Percentiles rank a stretch among this genome's conserved stretches.
Evolutionary conservation across 2,113 vertebrate species (phyloP).

Genomic region (Nesospiza acunhae): DNA sequence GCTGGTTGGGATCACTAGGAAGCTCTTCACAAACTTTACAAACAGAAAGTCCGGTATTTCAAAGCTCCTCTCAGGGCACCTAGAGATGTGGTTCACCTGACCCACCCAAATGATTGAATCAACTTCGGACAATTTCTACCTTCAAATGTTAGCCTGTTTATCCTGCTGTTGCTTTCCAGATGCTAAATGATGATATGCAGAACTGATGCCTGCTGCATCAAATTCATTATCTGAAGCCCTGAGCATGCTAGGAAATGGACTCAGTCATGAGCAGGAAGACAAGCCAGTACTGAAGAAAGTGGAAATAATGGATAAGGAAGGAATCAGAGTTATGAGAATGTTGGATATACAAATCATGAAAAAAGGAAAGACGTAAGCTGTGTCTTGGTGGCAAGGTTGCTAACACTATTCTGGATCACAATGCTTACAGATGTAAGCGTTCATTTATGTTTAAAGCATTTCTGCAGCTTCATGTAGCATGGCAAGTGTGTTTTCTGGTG

Average conservation of each 20-base stretch:
- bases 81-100: not conserved
- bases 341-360: not conserved
- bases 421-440: not conserved
- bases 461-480: not conserved
- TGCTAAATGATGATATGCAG: not conserved
- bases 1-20: not conserved
- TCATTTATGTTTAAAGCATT: not conserved
- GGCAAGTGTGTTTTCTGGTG: not conserved
- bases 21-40: not conserved
- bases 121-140: not conserved
- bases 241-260: not conserved
- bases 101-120: not conserved
- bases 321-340: not conserved
- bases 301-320: not conserved
- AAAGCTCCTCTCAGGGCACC: not conserved
- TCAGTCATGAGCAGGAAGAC: not conserved
- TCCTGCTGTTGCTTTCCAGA: not conserved
- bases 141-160: not conserved
- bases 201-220: not conserved
- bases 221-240: not conserved
- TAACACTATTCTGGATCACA: not conserved
- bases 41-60: not conserved
- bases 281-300: not conserved
- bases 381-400: not conserved
- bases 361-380: not conserved